phyloP scores from a whole-genome alignment of 2,888 invertebrate species.

The Zele albiditarsus region DNA sequence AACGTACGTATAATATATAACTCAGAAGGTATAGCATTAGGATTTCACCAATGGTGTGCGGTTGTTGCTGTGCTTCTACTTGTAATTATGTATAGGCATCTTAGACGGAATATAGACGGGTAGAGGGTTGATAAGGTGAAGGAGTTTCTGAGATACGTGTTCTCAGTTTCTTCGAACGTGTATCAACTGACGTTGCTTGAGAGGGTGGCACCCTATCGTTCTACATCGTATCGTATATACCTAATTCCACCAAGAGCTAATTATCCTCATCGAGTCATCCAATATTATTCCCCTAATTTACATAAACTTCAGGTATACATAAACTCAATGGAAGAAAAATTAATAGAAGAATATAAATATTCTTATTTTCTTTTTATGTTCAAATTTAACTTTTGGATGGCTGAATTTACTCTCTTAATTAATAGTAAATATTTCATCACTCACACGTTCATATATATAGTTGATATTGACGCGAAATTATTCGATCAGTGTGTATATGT shows the following conservation, averaged over 20 bases:
- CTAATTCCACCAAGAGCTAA: constrained; percentile 21
- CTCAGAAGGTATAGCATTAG: background rate
- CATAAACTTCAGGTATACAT: background rate
- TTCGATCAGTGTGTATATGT: background rate
- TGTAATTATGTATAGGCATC: background rate
- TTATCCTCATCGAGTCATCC: constrained; percentile 18
- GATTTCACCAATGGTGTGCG: constrained; percentile 3
- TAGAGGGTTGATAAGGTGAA: background rate
- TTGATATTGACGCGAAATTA: too few species aligned
- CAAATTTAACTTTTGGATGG: background rate
- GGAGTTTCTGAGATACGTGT: constrained; percentile 22
- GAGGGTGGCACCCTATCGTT: background rate
- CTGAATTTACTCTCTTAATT: background rate
- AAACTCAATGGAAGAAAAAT: background rate
- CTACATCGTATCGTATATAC: constrained; percentile 6
- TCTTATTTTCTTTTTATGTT: background rate
- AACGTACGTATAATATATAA: constrained; percentile 15
- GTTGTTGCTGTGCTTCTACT: background rate
- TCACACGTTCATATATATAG: background rate
- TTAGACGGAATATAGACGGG: background rate
- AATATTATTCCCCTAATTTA: constrained; percentile 1
- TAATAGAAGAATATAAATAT: background rate
- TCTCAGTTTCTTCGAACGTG: constrained; percentile 12
- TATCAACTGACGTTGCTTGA: background rate
- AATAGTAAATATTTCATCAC: background rate